A percentile compares a stretch with the other conserved stretches of the same genome.
Evolutionary conservation across 1,140 invertebrate species (phyloP).

Genomic region (Temnothorax curvispinosus): DNA sequence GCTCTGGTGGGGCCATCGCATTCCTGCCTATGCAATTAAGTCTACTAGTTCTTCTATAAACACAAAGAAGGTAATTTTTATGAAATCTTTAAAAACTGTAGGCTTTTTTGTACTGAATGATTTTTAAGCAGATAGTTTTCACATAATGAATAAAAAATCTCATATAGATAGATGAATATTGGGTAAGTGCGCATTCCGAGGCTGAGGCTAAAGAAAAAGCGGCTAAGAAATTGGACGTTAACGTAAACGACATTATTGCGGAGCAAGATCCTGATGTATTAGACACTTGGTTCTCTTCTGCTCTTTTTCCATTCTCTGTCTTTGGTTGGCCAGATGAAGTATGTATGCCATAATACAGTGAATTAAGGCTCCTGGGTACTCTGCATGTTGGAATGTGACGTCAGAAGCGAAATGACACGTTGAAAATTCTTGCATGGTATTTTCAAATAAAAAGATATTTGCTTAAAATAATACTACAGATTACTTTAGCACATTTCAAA

Average conservation of each 20-base stretch:
- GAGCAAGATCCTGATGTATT: slow-evolving; percentile 98
- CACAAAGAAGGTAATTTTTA: slow-evolving; percentile 33
- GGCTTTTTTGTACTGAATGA: not conserved
- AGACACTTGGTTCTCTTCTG: slow-evolving; percentile 99
- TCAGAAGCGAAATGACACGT: too few species aligned
- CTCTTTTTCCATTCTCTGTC: slow-evolving; percentile 98
- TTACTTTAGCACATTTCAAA: too few species aligned
- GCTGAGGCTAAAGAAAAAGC: slow-evolving; percentile 95
- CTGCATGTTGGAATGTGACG: too few species aligned
- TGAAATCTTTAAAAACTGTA: slow-evolving; percentile 50
- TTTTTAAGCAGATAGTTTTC: not conserved
- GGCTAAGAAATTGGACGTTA: slow-evolving; percentile 91
- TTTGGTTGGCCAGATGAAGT: slow-evolving; percentile 98
- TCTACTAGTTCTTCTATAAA: slow-evolving; percentile 84
- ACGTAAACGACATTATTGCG: slow-evolving; percentile 89
- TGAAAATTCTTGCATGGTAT: too few species aligned
- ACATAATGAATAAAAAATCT: slow-evolving; percentile 1
- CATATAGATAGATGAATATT: slow-evolving; percentile 90
- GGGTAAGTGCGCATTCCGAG: slow-evolving; percentile 95
- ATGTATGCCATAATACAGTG: slow-evolving; percentile 18
- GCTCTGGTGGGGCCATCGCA: slow-evolving; percentile 99
- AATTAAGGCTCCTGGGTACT: too few species aligned
- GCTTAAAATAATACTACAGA: too few species aligned
- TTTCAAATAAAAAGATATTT: too few species aligned
- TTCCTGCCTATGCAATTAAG: slow-evolving; percentile 97